Conservation (phyloP, 2,888 invertebrate species). For the Helobdella robusta region DNA sequence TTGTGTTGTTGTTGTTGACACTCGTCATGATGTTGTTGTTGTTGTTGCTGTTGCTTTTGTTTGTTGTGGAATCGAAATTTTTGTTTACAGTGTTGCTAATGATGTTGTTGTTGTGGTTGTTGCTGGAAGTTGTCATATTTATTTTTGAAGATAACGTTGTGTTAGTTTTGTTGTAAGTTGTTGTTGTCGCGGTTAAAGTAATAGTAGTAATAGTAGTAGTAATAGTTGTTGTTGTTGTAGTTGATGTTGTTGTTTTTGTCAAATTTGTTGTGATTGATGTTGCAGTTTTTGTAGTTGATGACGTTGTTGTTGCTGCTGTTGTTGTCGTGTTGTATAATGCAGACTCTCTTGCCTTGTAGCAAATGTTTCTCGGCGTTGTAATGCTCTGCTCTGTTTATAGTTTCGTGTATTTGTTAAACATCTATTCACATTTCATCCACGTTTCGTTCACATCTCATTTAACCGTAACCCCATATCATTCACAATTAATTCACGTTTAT, state of each 20-base stretch:
- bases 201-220: neutral
- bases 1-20: neutral
- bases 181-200: neutral
- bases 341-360: too few species aligned
- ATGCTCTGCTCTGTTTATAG: slow-evolving; percentile 16
- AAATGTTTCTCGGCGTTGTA: slow-evolving; percentile 26
- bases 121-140: neutral
- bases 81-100: neutral
- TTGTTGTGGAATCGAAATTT: too few species aligned
- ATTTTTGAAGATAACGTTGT: too few species aligned
- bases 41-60: too few species aligned
- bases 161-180: neutral
- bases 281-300: neutral
- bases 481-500: too few species aligned
- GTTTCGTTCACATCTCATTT: too few species aligned
- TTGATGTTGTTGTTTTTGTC: too few species aligned
- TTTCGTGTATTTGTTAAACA: too few species aligned
- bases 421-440: too few species aligned
- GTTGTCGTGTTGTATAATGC: neutral
- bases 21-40: neutral
- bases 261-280: neutral
- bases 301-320: neutral
- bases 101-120: slow-evolving; percentile 7
- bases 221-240: too few species aligned
- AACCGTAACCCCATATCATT: too few species aligned